Percentiles rank a stretch among this genome's conserved stretches.
Conservation (phyloP, 2,797 vertebrate species). For the Takifugu rubripes region DNA sequence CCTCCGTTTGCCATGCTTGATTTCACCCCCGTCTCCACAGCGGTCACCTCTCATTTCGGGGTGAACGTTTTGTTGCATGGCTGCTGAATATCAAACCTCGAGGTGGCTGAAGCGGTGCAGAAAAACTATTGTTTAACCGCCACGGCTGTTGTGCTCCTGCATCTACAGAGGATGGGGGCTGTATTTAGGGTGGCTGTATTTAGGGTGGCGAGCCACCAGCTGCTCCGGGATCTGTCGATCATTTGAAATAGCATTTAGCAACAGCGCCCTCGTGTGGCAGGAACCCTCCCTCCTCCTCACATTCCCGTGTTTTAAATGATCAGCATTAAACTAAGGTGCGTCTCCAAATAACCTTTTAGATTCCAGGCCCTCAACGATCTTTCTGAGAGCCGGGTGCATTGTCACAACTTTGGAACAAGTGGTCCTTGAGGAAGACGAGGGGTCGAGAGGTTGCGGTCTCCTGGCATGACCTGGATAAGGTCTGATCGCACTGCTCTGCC, state of each 20-base stretch:
- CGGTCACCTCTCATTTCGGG: constrained; percentile 5
- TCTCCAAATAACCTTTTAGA: neutral
- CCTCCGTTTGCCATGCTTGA: constrained; percentile 24
- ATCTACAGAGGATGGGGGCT: too few species aligned
- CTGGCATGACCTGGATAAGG: constrained; percentile 62
- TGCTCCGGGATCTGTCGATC: constrained; percentile 6
- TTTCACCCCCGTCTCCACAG: constrained; percentile 22
- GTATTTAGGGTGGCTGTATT: too few species aligned
- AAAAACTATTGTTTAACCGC: neutral
- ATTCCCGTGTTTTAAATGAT: neutral
- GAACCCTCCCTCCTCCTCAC: neutral
- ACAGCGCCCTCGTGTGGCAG: constrained; percentile 59
- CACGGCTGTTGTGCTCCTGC: neutral
- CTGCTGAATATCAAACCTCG: constrained; percentile 5
- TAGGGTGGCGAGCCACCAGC: neutral
- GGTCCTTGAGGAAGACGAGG: constrained; percentile 27
- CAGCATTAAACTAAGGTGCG: neutral
- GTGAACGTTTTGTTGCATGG: constrained; percentile 9
- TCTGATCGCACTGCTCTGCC: constrained; percentile 59
- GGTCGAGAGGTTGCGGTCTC: constrained; percentile 40
- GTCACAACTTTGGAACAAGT: constrained; percentile 8
- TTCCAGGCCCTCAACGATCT: constrained; percentile 7
- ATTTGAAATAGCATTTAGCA: constrained; percentile 27
- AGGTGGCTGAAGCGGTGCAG: neutral
- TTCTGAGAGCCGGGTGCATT: constrained; percentile 23